These are phyloP conservation scores for Zaprionus davidi DNA, from an alignment of 1,140 invertebrate species.

Conservation along the genomic window DNA sequence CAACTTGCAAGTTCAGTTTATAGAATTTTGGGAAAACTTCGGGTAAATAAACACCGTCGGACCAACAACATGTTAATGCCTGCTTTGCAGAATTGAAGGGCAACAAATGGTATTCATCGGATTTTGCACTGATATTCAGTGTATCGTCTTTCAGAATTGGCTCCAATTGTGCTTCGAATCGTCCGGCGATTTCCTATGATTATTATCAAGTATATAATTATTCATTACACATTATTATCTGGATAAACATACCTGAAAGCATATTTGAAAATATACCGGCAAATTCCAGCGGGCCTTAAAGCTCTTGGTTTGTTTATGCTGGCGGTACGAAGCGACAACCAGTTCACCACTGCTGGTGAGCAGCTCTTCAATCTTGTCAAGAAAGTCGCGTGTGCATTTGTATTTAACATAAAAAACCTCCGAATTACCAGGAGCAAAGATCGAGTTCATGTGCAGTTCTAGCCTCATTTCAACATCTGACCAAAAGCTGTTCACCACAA, in stretches of 20 bases:
- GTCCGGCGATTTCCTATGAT: conserved; percentile 90
- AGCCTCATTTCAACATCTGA: conserved; percentile 92
- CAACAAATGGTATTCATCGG: conserved; percentile 44
- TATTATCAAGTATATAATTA: not conserved
- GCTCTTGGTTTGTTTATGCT: conserved; percentile 88
- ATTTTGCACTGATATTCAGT: conserved; percentile 12
- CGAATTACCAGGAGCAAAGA: conserved; percentile 96
- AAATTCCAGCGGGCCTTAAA: conserved; percentile 96
- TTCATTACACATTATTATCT: not conserved
- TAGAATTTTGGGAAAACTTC: conserved; percentile 93
- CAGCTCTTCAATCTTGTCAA: conserved; percentile 89
- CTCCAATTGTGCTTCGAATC: conserved; percentile 82
- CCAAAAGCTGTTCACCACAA: conserved; percentile 95
- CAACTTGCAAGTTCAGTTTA: conserved; percentile 93
- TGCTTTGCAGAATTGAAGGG: conserved; percentile 69
- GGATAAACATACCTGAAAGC: conserved; percentile 87
- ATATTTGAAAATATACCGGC: conserved; percentile 97
- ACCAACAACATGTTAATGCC: conserved; percentile 89
- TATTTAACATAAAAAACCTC: conserved; percentile 94
- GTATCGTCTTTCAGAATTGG: conserved; percentile 61
- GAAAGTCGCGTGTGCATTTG: conserved; percentile 91
- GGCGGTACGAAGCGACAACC: conserved; percentile 84
- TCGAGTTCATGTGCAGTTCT: conserved; percentile 90
- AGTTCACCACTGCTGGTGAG: conserved; percentile 86
- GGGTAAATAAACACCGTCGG: conserved; percentile 89